Base-by-base conservation (phyloP, 1,140 invertebrate genomes). In the Drosophila obscura region DNA sequence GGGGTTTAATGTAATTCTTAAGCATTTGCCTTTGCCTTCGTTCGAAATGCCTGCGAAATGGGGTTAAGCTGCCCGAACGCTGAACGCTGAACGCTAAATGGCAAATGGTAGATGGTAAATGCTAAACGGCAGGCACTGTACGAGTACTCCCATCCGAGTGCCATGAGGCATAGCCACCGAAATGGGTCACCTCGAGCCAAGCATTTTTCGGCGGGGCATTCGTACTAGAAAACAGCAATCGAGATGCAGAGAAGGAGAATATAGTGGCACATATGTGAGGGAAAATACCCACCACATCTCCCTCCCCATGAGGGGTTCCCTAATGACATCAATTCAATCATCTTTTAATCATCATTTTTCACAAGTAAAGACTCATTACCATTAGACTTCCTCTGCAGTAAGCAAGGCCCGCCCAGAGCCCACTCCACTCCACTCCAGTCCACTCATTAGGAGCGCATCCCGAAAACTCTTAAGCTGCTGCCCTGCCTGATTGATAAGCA, bases 21-120 rank as follows among this genome's bases (percentile, higher is more conserved):
- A 57, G 62, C 71, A 71, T 69, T 71, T 71, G 67, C 67, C 65
- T 71, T 69, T 39, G 11, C 35, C 35, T 39, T 39, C 35, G 59
- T 61, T 69, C 44, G 65, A 57, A 64, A 71, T 77, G 64, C 56
- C 49, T 78, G 19, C 46, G 65, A 81, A 87, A 71, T 81, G 71
- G 69, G 82, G 82, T 72, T 87, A 87, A 75, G 81, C 81, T 85
- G 80, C 53, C 80, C 67, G 71, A 83, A 51, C 73, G 69, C 68
- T 58, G 60, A 64, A 73, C 61, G 58, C 5, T 39, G 16, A 16
- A 16, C 16, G 35, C 9, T 13, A 1, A 13, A 39, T 39, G 35
- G 11, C 11, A 66, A 53, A 22, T 7, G 43, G 35, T 44, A 49
- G 19, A 75, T 60, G 50, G 44, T 63, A 56, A 35, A 72, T 74